Evolutionary conservation across 2,113 vertebrate genomes (phyloP).

Genomic region (Amphiprion ocellaris): DNA sequence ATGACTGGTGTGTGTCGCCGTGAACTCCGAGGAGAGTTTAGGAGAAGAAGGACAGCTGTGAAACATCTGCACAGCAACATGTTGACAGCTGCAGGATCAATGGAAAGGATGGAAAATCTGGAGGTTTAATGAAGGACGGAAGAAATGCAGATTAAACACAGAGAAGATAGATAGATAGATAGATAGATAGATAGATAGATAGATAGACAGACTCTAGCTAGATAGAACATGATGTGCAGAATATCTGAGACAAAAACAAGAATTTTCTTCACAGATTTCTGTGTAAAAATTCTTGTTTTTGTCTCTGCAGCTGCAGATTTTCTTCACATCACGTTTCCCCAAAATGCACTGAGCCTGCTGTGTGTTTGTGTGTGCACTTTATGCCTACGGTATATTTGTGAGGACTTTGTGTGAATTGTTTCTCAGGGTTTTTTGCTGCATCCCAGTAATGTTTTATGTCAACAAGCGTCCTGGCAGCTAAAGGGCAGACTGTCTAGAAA

Average conservation of each 20-base stretch:
- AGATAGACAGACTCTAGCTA: not conserved
- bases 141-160: not conserved
- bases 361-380: conserved; percentile 4
- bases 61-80: conserved; percentile 19
- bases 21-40: conserved; percentile 3
- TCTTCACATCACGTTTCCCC: not conserved
- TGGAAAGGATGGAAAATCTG: not conserved
- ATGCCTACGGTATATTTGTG: not conserved
- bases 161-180: conserved; percentile 16
- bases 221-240: too few species aligned
- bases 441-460: too few species aligned
- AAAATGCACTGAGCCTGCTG: not conserved
- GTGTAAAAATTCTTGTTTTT: too few species aligned
- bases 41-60: not conserved
- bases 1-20: too few species aligned
- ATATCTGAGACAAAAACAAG: too few species aligned
- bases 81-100: not conserved
- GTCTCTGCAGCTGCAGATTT: not conserved
- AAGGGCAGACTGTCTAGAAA: conserved; percentile 62
- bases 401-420: not conserved
- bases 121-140: not conserved
- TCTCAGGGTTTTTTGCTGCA: not conserved
- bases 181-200: conserved; percentile 21
- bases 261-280: too few species aligned
- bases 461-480: not conserved